Base-by-base conservation (phyloP, 2,888 invertebrate species). In the Diarsia mendica region DNA sequence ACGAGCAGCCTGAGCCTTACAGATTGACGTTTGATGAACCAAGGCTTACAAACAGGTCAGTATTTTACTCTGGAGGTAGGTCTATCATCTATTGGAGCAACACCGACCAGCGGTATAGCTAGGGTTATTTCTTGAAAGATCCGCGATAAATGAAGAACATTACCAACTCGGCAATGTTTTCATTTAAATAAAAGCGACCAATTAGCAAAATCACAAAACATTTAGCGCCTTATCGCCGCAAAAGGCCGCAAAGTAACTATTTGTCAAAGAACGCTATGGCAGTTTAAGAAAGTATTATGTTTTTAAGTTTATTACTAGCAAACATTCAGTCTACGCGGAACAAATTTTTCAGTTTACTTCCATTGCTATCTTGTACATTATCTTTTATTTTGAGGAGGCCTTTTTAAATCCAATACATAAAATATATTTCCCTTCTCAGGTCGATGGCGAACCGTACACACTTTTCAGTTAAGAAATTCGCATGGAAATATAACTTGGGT, bases 401-500 rank as follows among this genome's bases (percentile, higher is more conserved):
- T 33, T 10, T 60, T 33, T 33, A 18, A 33, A 60, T 60, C 9
- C 4, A 60, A 3, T 6, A 8, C 15, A 58, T 58, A 58, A 15
- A 9, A 23, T 58, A 3, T 58, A 58, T 28, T 58, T 58, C 3
- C 9, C 8, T 67, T 92, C 90, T 8, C 93, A 96, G 96, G 49
- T 96, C 96, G 33, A 98, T 98, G 91, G 98, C 98, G 0, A 90
- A 96, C 18, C 60, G 60, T 33, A 4, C 18, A 18, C 18, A 60
- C 9, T 60, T 60, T 33, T 60, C 60, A 33, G 33, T 10, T 33
- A 28, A 18, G 1, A 60, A 60, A 18, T 60, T 60, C 33, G 60
- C 33, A 3, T 0, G 4, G 67, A 98, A 98, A 89, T 97, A 98
- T 93, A 97, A 97, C n/a, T 95, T 99, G 15, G 98, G 97, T 3